Evolutionary conservation across 2,888 invertebrate genomes (phyloP).

Genomic region (Leptinotarsa juncta): DNA sequence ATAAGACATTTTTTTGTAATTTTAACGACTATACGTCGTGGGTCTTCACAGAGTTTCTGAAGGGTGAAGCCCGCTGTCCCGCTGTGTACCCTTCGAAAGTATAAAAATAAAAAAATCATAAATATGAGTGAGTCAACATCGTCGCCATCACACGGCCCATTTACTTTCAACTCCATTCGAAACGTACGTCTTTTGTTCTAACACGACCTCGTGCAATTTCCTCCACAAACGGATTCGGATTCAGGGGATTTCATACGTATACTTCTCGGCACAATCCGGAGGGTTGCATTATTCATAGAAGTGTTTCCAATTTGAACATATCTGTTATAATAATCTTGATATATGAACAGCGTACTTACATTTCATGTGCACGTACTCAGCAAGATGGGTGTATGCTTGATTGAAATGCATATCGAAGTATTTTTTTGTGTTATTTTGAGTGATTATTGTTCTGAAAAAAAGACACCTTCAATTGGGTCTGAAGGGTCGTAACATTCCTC

Average conservation of each 20-base stretch:
- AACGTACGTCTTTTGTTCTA: slow-evolving; percentile 38
- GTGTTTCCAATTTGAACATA: slow-evolving; percentile 38
- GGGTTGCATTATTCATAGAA: slow-evolving; percentile 40
- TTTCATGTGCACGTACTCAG: slow-evolving; percentile 24
- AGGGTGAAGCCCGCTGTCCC: slow-evolving; percentile 32
- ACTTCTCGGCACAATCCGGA: slow-evolving; percentile 27
- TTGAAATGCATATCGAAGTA: background rate
- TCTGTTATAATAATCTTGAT: slow-evolving; percentile 41
- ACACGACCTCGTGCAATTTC: slow-evolving; percentile 47
- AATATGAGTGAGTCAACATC: slow-evolving; percentile 66
- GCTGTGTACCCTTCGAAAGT: slow-evolving; percentile 34
- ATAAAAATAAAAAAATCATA: slow-evolving; percentile 56
- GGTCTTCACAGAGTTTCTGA: slow-evolving; percentile 13
- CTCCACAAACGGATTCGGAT: slow-evolving; percentile 30
- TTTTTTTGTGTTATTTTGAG: too few relatives aligned
- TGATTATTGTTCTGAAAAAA: too few relatives aligned
- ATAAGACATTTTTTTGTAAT: background rate
- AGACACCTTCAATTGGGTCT: too few relatives aligned
- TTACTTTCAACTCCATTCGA: slow-evolving; percentile 64
- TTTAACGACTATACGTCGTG: slow-evolving; percentile 1
- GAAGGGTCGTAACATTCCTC: too few relatives aligned
- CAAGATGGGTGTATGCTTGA: slow-evolving; percentile 4
- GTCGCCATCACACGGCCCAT: slow-evolving; percentile 66
- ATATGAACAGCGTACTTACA: slow-evolving; percentile 37
- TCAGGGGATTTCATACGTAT: slow-evolving; percentile 32